Percentiles rank a stretch among this genome's conserved stretches.
Evolutionary conservation across 2,888 invertebrate genomes (phyloP).

Genomic region (Andrena fulva): DNA sequence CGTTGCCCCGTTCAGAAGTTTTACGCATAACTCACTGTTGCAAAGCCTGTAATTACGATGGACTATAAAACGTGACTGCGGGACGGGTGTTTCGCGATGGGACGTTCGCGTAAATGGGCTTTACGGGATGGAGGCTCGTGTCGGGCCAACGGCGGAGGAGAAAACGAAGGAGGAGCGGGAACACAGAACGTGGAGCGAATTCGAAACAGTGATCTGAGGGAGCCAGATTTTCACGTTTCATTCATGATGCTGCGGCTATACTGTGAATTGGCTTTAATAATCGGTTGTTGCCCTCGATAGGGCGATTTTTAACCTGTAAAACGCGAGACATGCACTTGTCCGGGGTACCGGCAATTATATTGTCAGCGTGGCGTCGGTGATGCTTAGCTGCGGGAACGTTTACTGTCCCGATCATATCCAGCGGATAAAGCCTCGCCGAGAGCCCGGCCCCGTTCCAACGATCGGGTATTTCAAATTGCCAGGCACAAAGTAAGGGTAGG

Average conservation of each 20-base stretch:
- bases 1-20: slow-evolving; percentile 20
- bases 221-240: slow-evolving; percentile 23
- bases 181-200: not conserved
- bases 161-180: not conserved
- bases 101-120: slow-evolving; percentile 5
- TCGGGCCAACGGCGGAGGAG: not conserved
- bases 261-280: slow-evolving; percentile 42
- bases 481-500: slow-evolving; percentile 20
- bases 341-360: slow-evolving; percentile 40
- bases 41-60: slow-evolving; percentile 32
- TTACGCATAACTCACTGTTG: slow-evolving; percentile 36
- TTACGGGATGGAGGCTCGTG: not conserved
- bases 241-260: slow-evolving; percentile 14
- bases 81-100: slow-evolving; percentile 1
- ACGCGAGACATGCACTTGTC: slow-evolving; percentile 42
- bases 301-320: slow-evolving; percentile 42
- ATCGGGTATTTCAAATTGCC: slow-evolving; percentile 27
- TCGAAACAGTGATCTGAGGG: slow-evolving; percentile 11
- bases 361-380: slow-evolving; percentile 37
- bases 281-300: slow-evolving; percentile 19
- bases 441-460: not conserved
- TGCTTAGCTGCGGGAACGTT: slow-evolving; percentile 25
- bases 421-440: slow-evolving; percentile 9
- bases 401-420: slow-evolving; percentile 17
- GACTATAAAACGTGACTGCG: slow-evolving; percentile 28